Conservation (phyloP, 2,797 vertebrate genomes). For the Florisuga fusca region DNA sequence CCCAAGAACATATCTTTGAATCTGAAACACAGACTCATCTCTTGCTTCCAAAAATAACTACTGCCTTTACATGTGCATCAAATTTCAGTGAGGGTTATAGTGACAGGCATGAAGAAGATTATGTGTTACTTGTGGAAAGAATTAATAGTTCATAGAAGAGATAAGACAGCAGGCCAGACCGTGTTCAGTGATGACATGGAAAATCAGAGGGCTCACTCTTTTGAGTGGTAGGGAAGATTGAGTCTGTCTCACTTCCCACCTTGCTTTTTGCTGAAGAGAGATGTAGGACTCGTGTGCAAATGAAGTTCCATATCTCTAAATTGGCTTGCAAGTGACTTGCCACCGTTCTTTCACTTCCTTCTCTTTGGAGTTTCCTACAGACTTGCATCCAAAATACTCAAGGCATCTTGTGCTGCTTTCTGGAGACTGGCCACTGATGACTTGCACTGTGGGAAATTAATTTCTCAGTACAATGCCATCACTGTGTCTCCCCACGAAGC, state of each 20-base stretch:
- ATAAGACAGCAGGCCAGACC: neutral
- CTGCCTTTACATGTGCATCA: neutral
- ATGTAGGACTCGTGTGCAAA: neutral
- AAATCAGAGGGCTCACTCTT: neutral
- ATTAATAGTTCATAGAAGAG: neutral
- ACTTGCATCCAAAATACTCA: neutral
- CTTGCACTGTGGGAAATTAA: neutral
- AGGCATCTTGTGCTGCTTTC: neutral
- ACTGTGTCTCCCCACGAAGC: neutral
- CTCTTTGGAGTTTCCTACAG: constrained; percentile 18
- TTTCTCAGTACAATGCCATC: neutral
- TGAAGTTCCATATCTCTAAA: constrained; percentile 24
- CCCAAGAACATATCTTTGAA: neutral
- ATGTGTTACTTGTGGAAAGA: neutral
- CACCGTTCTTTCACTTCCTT: constrained; percentile 10
- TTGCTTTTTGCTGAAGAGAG: neutral
- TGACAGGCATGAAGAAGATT: neutral
- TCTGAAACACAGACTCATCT: neutral
- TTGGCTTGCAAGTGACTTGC: neutral
- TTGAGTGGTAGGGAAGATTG: neutral
- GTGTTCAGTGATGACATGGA: neutral
- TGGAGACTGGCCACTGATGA: neutral
- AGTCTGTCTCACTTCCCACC: neutral
- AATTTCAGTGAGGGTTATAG: neutral
- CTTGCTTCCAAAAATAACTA: constrained; percentile 12